phyloP scores from a whole-genome alignment of 2,113 vertebrate species.

The Aspiorhynchus laticeps region DNA sequence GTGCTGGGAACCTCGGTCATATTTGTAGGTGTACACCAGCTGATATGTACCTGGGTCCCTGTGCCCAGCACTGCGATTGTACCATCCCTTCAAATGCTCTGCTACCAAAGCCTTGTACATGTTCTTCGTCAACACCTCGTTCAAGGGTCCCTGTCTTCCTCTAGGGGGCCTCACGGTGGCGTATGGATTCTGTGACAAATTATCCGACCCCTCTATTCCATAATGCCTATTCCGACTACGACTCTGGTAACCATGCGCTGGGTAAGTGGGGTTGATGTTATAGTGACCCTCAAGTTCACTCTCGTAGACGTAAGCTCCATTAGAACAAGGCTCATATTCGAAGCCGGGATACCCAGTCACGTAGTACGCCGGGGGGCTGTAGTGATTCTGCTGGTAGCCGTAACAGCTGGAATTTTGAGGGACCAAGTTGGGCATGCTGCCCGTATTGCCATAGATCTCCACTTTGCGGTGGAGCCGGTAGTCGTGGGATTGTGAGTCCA shows the following conservation, averaged over 20 bases:
- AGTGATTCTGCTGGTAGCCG: slow-evolving; percentile 78
- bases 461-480: slow-evolving; percentile 85
- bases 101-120: slow-evolving; percentile 95
- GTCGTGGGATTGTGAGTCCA: slow-evolving; percentile 74
- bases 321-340: slow-evolving; percentile 81
- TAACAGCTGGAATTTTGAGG: slow-evolving; percentile 80
- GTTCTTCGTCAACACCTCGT: slow-evolving; percentile 90
- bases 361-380: slow-evolving; percentile 82
- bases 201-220: slow-evolving; percentile 80
- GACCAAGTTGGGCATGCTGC: slow-evolving; percentile 95
- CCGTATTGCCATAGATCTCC: slow-evolving; percentile 82
- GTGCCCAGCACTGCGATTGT: slow-evolving; percentile 86
- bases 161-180: slow-evolving; percentile 87
- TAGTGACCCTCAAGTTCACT: slow-evolving; percentile 92
- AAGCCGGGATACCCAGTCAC: slow-evolving; percentile 79
- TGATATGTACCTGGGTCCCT: slow-evolving; percentile 71
- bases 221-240: slow-evolving; percentile 85
- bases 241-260: slow-evolving; percentile 81
- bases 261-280: slow-evolving; percentile 90
- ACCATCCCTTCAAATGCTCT: slow-evolving; percentile 95
- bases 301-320: slow-evolving; percentile 83
- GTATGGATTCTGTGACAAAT: slow-evolving; percentile 87
- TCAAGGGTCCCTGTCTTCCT: slow-evolving; percentile 79
- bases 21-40: slow-evolving; percentile 81
- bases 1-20: slow-evolving; percentile 85